These are phyloP conservation scores for Epicauta chinensis DNA, from an alignment of 1,140 invertebrate species.

Conservation along the genomic window DNA sequence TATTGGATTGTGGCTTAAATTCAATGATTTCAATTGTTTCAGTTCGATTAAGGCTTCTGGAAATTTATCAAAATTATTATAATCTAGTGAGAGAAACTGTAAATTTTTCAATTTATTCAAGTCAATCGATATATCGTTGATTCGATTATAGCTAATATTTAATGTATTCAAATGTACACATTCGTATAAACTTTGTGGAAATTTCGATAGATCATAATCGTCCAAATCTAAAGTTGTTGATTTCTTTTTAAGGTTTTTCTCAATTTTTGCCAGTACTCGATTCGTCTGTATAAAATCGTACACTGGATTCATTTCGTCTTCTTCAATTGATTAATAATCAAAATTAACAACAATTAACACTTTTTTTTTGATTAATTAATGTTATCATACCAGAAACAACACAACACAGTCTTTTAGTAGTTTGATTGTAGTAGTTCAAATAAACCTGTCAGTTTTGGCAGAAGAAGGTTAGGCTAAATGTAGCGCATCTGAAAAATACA, in stretches of 20 bases:
- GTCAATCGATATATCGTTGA: conserved; percentile 43
- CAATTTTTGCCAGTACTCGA: conserved; percentile 54
- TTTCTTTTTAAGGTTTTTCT: conserved; percentile 51
- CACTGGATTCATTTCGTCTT: conserved; percentile 53
- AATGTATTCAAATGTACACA: conserved; percentile 50
- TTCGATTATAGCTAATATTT: conserved; percentile 53
- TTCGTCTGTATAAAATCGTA: conserved; percentile 56
- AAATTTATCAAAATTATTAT: conserved; percentile 62
- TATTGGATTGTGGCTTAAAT: conserved; percentile 78
- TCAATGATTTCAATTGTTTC: conserved; percentile 65
- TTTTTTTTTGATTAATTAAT: too few relatives aligned
- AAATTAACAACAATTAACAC: too few relatives aligned
- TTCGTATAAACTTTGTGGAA: conserved; percentile 48
- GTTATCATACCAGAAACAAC: too few relatives aligned
- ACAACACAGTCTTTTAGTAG: too few relatives aligned
- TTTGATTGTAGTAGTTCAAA: too few relatives aligned
- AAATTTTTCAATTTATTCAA: conserved; percentile 38
- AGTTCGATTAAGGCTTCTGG: conserved; percentile 52
- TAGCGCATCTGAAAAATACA: too few relatives aligned
- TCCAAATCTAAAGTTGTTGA: conserved; percentile 51
- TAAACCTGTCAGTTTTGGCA: too few relatives aligned
- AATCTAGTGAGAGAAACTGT: conserved; percentile 50
- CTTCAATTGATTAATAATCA: too few relatives aligned
- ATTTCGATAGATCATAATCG: conserved; percentile 50
- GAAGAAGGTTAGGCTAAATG: too few relatives aligned